Evolutionary conservation across 2,797 vertebrate species (phyloP).

Genomic region (Sardinella longiceps): DNA sequence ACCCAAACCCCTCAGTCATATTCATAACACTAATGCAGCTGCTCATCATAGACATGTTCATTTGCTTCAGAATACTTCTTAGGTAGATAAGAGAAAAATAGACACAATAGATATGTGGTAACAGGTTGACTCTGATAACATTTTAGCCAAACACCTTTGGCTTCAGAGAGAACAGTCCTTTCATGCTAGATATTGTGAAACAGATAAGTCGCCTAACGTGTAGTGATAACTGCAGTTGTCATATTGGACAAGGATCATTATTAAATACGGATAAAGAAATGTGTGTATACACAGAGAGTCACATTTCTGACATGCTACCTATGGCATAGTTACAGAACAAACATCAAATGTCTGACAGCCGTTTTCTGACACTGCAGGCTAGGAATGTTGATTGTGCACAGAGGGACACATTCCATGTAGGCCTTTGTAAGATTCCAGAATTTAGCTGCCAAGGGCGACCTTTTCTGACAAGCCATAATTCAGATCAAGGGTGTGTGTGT

Average conservation of each 20-base stretch:
- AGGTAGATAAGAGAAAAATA: not conserved
- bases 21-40: not conserved
- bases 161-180: not conserved
- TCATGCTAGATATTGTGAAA: not conserved
- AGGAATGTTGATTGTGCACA: not conserved
- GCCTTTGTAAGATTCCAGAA: not conserved
- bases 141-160: not conserved
- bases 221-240: not conserved
- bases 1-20: not conserved
- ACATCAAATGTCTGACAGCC: not conserved
- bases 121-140: not conserved
- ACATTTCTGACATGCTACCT: not conserved
- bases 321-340: not conserved
- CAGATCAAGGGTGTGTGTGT: not conserved
- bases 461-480: not conserved
- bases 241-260: not conserved
- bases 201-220: not conserved
- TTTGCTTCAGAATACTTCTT: not conserved
- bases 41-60: not conserved
- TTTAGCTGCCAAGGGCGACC: constrained; percentile 1
- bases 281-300: not conserved
- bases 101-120: not conserved
- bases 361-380: not conserved
- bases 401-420: not conserved
- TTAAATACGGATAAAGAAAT: not conserved